Conservation (phyloP, 2,888 invertebrate genomes). For the Ctena decussata region DNA sequence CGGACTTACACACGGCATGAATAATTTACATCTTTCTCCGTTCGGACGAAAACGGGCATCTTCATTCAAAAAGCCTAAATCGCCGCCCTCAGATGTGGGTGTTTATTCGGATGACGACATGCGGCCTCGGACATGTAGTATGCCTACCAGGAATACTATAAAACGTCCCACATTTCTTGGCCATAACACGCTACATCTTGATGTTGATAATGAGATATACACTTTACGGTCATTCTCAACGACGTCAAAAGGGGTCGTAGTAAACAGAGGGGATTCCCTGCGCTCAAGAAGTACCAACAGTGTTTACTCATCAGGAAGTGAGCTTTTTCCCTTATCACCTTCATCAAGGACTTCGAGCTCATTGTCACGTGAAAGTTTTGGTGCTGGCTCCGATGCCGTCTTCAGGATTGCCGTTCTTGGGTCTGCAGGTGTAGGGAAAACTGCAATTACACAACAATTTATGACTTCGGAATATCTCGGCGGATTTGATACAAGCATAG, state of each 20-base stretch:
- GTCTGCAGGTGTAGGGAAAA: constrained; percentile 91
- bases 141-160: constrained; percentile 79
- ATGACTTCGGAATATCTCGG: constrained; percentile 91
- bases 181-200: constrained; percentile 43
- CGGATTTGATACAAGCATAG: constrained; percentile 91
- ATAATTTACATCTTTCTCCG: constrained; percentile 64
- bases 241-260: constrained; percentile 96
- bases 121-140: constrained; percentile 83
- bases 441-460: constrained; percentile 91
- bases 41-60: constrained; percentile 71
- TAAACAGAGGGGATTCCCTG: constrained; percentile 97
- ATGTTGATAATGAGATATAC: constrained; percentile 88
- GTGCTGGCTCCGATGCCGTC: constrained; percentile 93
- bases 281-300: constrained; percentile 95
- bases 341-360: constrained; percentile 56
- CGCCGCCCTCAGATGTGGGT: constrained; percentile 64
- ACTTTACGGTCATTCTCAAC: constrained; percentile 97
- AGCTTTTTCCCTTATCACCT: constrained; percentile 73
- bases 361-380: constrained; percentile 86
- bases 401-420: constrained; percentile 91
- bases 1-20: constrained; percentile 55
- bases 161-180: constrained; percentile 69
- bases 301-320: constrained; percentile 91
- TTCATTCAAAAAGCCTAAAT: constrained; percentile 77
- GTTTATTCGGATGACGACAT: constrained; percentile 74